These are phyloP conservation scores for Epistrophella euchroma DNA, from an alignment of 2,888 invertebrate genomes.

Conservation along the genomic window DNA sequence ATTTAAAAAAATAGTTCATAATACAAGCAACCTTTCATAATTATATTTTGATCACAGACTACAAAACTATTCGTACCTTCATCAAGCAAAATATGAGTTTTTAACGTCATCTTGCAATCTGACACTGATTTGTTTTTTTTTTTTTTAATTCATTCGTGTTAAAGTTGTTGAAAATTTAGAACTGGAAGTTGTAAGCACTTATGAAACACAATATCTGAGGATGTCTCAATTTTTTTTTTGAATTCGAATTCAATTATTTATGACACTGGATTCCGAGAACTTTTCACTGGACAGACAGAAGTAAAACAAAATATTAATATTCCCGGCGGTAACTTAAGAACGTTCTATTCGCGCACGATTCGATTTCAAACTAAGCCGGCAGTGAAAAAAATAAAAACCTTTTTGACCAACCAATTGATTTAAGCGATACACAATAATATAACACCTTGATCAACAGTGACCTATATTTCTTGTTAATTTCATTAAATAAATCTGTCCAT, in stretches of 20 bases:
- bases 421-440: background rate
- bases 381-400: background rate
- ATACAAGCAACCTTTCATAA: background rate
- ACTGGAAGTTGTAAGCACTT: slow-evolving; percentile 11
- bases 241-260: background rate
- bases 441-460: slow-evolving; percentile 37
- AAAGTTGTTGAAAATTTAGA: background rate
- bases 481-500: slow-evolving; percentile 28
- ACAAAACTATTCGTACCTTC: slow-evolving; percentile 48
- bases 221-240: slow-evolving; percentile 1
- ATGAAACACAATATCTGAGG: background rate
- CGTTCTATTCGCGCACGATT: slow-evolving; percentile 41
- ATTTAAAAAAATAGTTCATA: too few relatives aligned
- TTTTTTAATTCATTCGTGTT: slow-evolving; percentile 36
- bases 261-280: slow-evolving; percentile 27
- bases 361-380: slow-evolving; percentile 51
- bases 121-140: slow-evolving; percentile 37
- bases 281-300: slow-evolving; percentile 32
- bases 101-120: slow-evolving; percentile 55
- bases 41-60: background rate
- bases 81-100: slow-evolving; percentile 54
- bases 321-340: slow-evolving; percentile 15
- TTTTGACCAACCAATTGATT: background rate
- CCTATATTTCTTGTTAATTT: slow-evolving; percentile 55
- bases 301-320: background rate